phyloP scores from a whole-genome alignment of 2,888 invertebrate genomes.

The Harpagoxenus sublaevis region DNA sequence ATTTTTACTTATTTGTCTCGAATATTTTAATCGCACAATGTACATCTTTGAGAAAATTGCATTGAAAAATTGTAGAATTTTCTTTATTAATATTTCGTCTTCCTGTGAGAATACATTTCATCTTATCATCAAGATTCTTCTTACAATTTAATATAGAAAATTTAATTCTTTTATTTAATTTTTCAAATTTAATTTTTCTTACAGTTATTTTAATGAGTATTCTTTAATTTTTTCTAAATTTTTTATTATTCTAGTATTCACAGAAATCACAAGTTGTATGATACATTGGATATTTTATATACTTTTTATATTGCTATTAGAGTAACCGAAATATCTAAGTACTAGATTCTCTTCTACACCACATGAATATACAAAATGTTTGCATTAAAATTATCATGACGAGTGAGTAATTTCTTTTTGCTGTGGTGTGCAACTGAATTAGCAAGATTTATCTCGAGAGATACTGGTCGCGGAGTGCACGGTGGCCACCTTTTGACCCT shows the following conservation, averaged over 20 bases:
- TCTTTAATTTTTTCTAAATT: not conserved
- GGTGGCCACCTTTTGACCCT: constrained; percentile 28
- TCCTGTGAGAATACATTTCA: not conserved
- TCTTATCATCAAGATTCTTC: not conserved
- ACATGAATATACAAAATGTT: not conserved
- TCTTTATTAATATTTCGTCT: not conserved
- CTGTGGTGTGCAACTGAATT: constrained; percentile 60
- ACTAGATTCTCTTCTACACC: not conserved
- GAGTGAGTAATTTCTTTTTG: constrained; percentile 17
- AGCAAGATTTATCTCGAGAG: constrained; percentile 65
- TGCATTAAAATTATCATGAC: not conserved
- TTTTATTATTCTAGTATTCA: not conserved
- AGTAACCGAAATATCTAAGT: not conserved
- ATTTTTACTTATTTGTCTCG: not conserved
- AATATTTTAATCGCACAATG: not conserved
- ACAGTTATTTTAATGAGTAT: not conserved
- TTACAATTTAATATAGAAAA: constrained; percentile 1
- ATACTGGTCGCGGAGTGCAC: constrained; percentile 10
- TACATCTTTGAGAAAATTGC: not conserved
- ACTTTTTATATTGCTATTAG: not conserved
- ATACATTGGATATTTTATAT: not conserved
- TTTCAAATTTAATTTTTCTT: not conserved
- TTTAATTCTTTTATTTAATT: not conserved
- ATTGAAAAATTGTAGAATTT: not conserved
- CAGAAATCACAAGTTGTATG: not conserved